Evolutionary conservation across 2,797 vertebrate genomes (phyloP).

Genomic region (Phrynocephalus forsythii): DNA sequence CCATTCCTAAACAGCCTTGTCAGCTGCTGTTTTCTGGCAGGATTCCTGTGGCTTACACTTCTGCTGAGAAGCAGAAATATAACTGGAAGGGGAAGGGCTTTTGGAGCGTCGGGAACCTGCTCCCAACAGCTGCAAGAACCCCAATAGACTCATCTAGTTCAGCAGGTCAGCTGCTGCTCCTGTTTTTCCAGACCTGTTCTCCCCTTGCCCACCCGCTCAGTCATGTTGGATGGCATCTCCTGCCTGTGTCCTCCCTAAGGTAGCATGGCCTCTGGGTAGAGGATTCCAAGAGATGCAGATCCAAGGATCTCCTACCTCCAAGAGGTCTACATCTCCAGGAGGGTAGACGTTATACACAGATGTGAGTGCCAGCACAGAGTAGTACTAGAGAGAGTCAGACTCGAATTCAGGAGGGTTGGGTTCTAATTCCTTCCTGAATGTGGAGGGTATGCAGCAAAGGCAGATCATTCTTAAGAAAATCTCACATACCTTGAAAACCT

Average conservation of each 20-base stretch:
- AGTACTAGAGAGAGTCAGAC: no score
- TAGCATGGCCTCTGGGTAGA: not conserved
- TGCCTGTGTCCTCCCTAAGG: not conserved
- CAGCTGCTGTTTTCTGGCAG: not conserved
- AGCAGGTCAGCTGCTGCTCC: no score
- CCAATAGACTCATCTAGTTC: not conserved
- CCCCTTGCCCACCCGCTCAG: no score
- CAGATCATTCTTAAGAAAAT: no score
- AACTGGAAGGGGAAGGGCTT: not conserved
- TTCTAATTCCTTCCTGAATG: no score
- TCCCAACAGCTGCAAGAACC: not conserved
- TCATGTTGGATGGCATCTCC: not conserved
- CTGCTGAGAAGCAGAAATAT: not conserved
- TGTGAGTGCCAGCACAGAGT: no score
- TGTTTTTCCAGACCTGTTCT: not conserved
- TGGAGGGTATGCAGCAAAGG: no score
- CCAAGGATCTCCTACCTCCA: no score
- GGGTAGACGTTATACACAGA: no score
- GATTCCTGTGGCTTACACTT: not conserved
- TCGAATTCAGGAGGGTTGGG: no score
- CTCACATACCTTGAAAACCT: no score
- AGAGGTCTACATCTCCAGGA: no score
- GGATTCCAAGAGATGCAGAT: not conserved
- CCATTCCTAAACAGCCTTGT: not conserved
- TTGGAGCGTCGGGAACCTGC: not conserved